A percentile compares a stretch with the other conserved stretches of the same genome.
Evolutionary conservation across 2,888 invertebrate species (phyloP).

Genomic region (Oscheius sp.): DNA sequence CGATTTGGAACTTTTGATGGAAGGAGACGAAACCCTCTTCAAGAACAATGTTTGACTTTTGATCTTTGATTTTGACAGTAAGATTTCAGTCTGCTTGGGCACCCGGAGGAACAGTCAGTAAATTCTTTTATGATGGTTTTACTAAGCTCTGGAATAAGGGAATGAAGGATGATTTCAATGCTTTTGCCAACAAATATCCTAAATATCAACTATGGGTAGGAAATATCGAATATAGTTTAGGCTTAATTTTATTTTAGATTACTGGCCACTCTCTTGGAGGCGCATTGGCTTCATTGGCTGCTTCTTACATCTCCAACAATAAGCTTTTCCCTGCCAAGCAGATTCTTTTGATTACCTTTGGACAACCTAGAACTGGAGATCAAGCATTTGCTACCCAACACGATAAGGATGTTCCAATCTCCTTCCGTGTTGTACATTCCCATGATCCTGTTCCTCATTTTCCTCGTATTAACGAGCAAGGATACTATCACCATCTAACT

Average conservation of each 20-base stretch:
- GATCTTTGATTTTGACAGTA: not conserved
- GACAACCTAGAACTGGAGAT: constrained; percentile 59
- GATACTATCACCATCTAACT: constrained; percentile 51
- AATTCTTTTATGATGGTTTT: constrained; percentile 55
- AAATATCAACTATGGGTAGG: constrained; percentile 50
- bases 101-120: constrained; percentile 51
- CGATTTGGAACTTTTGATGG: constrained; percentile 49
- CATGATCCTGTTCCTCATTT: constrained; percentile 56
- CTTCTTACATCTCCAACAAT: constrained; percentile 48
- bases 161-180: constrained; percentile 48
- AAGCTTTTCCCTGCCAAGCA: constrained; percentile 40
- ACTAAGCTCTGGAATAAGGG: constrained; percentile 51
- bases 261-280: constrained; percentile 56
- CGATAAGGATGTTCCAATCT: constrained; percentile 39
- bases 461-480: constrained; percentile 46
- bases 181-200: constrained; percentile 43
- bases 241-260: constrained; percentile 29
- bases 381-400: constrained; percentile 41
- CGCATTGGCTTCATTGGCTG: constrained; percentile 56
- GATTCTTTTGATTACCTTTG: constrained; percentile 47
- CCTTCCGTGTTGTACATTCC: constrained; percentile 51
- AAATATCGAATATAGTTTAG: not conserved
- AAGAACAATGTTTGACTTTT: constrained; percentile 33
- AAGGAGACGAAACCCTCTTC: constrained; percentile 45
- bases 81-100: constrained; percentile 44